Evolutionary conservation across 1,140 invertebrate species (phyloP).

Genomic region (Dolichoris vasculosae): DNA sequence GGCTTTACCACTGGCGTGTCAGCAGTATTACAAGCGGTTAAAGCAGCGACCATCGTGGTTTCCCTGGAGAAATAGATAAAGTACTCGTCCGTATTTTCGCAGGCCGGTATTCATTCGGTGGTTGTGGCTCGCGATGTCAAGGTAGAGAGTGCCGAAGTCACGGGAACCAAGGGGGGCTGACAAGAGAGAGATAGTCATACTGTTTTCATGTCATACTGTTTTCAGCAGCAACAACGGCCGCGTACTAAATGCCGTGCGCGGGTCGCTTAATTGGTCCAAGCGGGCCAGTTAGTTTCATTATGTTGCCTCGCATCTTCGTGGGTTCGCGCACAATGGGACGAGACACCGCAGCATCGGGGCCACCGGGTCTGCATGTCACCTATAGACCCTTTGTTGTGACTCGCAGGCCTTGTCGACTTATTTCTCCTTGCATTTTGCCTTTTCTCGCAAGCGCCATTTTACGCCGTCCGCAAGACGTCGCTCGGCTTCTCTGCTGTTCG

Average conservation of each 20-base stretch:
- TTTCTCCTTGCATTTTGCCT: not conserved
- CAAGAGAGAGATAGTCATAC: not conserved
- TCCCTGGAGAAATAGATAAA: too few species aligned
- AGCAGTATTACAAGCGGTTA: too few species aligned
- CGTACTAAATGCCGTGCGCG: slow-evolving; percentile 12
- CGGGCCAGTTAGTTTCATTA: slow-evolving; percentile 71
- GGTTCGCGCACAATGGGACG: slow-evolving; percentile 65
- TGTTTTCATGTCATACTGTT: not conserved
- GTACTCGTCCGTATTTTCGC: too few species aligned
- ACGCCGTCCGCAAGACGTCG: too few species aligned
- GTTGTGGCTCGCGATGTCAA: not conserved
- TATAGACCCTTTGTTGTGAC: slow-evolving; percentile 48
- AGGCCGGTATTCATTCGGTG: not conserved
- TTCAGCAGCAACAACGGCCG: not conserved
- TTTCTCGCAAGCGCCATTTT: too few species aligned
- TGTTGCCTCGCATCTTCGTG: slow-evolving; percentile 68
- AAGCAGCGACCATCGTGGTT: not conserved
- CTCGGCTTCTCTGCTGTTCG: too few species aligned
- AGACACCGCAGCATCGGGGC: slow-evolving; percentile 60
- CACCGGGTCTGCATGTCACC: slow-evolving; percentile 58
- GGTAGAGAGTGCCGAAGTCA: not conserved
- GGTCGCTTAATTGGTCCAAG: slow-evolving; percentile 66
- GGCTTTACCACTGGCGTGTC: not conserved
- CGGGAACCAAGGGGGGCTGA: not conserved
- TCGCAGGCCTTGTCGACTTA: slow-evolving; percentile 3